Conservation (phyloP, 2,797 vertebrate species). For the Sebastes paucispinis region DNA sequence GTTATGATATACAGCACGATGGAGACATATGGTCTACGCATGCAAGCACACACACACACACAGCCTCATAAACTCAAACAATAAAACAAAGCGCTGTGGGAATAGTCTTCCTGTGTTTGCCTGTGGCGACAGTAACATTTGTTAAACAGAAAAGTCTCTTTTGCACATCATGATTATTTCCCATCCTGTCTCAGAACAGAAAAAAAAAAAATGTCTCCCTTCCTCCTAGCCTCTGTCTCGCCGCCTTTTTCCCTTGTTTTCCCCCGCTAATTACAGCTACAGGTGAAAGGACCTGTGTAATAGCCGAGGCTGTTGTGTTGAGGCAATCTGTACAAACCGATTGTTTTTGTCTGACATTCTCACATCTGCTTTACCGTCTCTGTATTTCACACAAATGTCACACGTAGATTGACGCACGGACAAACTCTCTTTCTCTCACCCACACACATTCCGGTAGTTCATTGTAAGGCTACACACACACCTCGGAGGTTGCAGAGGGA, state of each 20-base stretch:
- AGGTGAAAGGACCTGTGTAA: conserved; percentile 37
- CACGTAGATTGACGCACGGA: neutral
- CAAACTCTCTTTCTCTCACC: neutral
- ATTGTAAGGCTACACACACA: conserved; percentile 12
- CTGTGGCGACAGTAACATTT: neutral
- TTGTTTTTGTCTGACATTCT: conserved; percentile 25
- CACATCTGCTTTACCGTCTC: conserved; percentile 24
- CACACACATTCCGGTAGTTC: neutral
- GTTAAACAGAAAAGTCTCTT: neutral
- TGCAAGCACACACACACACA: neutral
- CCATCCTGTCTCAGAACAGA: neutral
- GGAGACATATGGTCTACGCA: neutral
- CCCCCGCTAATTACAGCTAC: conserved; percentile 43
- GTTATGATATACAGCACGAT: neutral
- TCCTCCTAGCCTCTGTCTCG: neutral
- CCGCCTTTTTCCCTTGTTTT: neutral
- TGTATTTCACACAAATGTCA: conserved; percentile 23
- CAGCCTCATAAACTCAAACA: neutral
- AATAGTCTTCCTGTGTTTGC: neutral
- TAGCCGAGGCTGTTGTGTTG: conserved; percentile 3
- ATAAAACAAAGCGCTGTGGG: neutral
- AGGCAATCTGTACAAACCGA: conserved; percentile 37
- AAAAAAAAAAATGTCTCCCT: neutral
- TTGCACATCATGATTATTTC: conserved; percentile 11
- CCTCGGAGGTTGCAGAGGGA: neutral